Evolutionary conservation across 2,888 invertebrate species (phyloP), one percentile per base, ranked within the genome.

Genomic region (Branchellion lobata): DNA sequence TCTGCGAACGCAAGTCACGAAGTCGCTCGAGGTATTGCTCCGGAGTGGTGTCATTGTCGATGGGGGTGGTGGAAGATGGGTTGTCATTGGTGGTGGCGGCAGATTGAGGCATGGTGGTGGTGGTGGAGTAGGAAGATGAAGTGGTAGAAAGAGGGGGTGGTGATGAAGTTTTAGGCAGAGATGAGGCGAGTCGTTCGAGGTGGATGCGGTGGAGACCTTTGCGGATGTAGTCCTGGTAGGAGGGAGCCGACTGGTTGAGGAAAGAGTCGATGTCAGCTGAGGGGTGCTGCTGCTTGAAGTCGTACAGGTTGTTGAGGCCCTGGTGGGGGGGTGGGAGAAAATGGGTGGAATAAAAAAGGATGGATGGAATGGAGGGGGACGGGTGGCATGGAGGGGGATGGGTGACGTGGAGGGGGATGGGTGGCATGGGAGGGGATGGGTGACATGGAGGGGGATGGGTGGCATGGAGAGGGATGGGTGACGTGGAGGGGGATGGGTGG

Each of bases 141-240:
- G n/a, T n/a, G n/a, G n/a, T n/a, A n/a, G n/a, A n/a, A 14, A 40
- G 74, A 51, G 27, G 0, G 18, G 27, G n/a, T 71, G 18, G 31
- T 14, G 53, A 33, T n/a, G n/a, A n/a, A n/a, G n/a, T n/a, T n/a
- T n/a, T n/a, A 0, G 65, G 27, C 34, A 68, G 61, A 18, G 18
- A 1, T 21, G 79, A 80, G n/a, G 83, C 82, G 65, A 84, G 83
- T 33, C 88, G 84, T 81, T 90, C 89, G 51, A 84, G 84, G 79
- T 90, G 90, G 47, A 92, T 91, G 78, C 90, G 90, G 82, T 90
- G 90, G 81, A 94, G 88, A 0, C 93, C 93, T 75, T 92, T 90
- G 86, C 92, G 92, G 83, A 95, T 93, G 86, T 93, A 94, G 85
- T 92, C 92, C 86, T 94, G 93, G 90, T 94, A 94, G 88, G 92